These are phyloP conservation scores for Eumeta japonica DNA, from an alignment of 1,140 invertebrate species.

Conservation along the genomic window DNA sequence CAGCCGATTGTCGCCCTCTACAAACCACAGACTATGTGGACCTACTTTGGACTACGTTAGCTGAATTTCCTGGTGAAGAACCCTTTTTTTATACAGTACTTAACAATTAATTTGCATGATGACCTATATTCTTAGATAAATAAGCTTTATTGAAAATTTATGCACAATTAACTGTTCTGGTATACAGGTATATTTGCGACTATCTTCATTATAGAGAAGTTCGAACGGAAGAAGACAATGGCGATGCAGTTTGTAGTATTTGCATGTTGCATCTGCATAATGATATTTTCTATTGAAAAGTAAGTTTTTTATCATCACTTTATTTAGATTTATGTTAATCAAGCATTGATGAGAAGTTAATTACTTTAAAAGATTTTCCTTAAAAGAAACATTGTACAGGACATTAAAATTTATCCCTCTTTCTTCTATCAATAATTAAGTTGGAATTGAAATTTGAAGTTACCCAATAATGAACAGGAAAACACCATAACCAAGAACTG, in stretches of 20 bases:
- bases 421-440: too few relatives aligned
- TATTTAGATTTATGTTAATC: neutral
- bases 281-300: slow-evolving; percentile 76
- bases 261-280: slow-evolving; percentile 75
- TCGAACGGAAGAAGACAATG: slow-evolving; percentile 92
- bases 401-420: too few relatives aligned
- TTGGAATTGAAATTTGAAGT: too few relatives aligned
- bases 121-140: slow-evolving; percentile 4
- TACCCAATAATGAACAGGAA: too few relatives aligned
- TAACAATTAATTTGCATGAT: slow-evolving; percentile 6
- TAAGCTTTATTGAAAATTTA: too few relatives aligned
- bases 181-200: slow-evolving; percentile 86
- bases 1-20: slow-evolving; percentile 72
- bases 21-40: slow-evolving; percentile 89
- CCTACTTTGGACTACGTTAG: slow-evolving; percentile 90
- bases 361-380: neutral
- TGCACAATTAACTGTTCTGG: too few relatives aligned
- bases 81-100: slow-evolving; percentile 1
- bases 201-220: slow-evolving; percentile 85
- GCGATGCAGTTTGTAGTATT: slow-evolving; percentile 89
- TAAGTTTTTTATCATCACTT: slow-evolving; percentile 47
- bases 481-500: too few relatives aligned
- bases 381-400: too few relatives aligned
- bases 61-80: slow-evolving; percentile 86
- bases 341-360: neutral